Evolutionary conservation across 2,113 vertebrate genomes (phyloP).

Genomic region (Xenotilapia leptura): DNA sequence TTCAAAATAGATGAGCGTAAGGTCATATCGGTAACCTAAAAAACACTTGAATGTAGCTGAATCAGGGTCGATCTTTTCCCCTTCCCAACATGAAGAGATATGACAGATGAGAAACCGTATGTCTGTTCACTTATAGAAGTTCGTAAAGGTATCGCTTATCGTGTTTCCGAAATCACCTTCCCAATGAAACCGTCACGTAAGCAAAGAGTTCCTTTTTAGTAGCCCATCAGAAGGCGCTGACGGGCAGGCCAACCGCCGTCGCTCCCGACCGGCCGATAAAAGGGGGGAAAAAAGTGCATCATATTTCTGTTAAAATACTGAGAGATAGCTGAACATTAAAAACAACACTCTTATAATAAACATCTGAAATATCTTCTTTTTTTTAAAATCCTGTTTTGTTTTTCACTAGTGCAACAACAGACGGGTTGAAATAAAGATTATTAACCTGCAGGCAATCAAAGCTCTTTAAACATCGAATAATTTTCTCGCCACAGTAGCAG

Average conservation of each 20-base stretch:
- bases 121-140: background rate
- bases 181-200: background rate
- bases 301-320: slow-evolving; percentile 61
- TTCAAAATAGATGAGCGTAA: slow-evolving; percentile 18
- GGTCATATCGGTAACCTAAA: slow-evolving; percentile 39
- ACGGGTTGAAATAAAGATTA: slow-evolving; percentile 55
- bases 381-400: background rate
- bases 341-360: slow-evolving; percentile 71
- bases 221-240: background rate
- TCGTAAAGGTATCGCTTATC: background rate
- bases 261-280: slow-evolving; percentile 1
- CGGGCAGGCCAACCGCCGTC: background rate
- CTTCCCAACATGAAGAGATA: background rate
- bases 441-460: slow-evolving; percentile 74
- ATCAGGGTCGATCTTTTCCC: background rate
- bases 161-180: background rate
- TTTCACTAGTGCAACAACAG: slow-evolving; percentile 71
- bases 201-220: background rate
- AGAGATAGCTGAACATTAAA: slow-evolving; percentile 67
- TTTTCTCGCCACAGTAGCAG: slow-evolving; percentile 69
- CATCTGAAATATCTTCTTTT: slow-evolving; percentile 56
- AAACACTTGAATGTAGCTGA: slow-evolving; percentile 36
- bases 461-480: slow-evolving; percentile 66
- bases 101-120: background rate
- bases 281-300: slow-evolving; percentile 64